Conservation (phyloP, 2,888 invertebrate genomes). For the Xylophagus ater region DNA sequence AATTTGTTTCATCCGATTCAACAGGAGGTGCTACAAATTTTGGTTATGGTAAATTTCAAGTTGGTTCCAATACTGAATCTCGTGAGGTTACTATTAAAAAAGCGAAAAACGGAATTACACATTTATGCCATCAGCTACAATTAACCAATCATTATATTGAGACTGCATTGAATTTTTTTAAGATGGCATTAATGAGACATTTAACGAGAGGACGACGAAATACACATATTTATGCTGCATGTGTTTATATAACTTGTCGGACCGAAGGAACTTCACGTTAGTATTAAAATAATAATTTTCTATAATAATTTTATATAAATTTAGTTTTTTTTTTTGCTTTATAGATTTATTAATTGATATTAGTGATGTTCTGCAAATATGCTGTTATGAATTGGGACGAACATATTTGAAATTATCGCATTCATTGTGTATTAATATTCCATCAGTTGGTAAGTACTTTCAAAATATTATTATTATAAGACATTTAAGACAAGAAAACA, state of each 20-base stretch:
- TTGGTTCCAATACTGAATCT: constrained; percentile 76
- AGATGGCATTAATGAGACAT: constrained; percentile 73
- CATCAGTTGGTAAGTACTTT: constrained; percentile 75
- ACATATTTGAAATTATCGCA: constrained; percentile 83
- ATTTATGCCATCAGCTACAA: constrained; percentile 74
- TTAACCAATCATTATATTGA: constrained; percentile 87
- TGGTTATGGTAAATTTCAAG: constrained; percentile 71
- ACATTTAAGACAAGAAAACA: too few species aligned
- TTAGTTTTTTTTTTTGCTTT: constrained; percentile 8
- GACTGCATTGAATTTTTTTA: constrained; percentile 87
- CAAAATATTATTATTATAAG: too few species aligned
- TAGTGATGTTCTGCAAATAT: constrained; percentile 93
- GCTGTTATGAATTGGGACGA: constrained; percentile 89
- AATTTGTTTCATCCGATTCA: constrained; percentile 85
- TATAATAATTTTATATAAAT: constrained; percentile 21
- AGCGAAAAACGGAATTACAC: constrained; percentile 74
- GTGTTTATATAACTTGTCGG: constrained; percentile 93
- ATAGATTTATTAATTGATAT: constrained; percentile 91
- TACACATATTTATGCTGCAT: constrained; percentile 88
- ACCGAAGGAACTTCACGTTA: constrained; percentile 91
- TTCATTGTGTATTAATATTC: constrained; percentile 81
- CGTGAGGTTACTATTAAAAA: constrained; percentile 84
- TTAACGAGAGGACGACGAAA: constrained; percentile 85
- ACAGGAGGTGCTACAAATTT: constrained; percentile 67
- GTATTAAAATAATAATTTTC: constrained; percentile 27